These are phyloP conservation scores for Chloroceryle inda DNA, from an alignment of 2,797 vertebrate species.

Conservation along the genomic window DNA sequence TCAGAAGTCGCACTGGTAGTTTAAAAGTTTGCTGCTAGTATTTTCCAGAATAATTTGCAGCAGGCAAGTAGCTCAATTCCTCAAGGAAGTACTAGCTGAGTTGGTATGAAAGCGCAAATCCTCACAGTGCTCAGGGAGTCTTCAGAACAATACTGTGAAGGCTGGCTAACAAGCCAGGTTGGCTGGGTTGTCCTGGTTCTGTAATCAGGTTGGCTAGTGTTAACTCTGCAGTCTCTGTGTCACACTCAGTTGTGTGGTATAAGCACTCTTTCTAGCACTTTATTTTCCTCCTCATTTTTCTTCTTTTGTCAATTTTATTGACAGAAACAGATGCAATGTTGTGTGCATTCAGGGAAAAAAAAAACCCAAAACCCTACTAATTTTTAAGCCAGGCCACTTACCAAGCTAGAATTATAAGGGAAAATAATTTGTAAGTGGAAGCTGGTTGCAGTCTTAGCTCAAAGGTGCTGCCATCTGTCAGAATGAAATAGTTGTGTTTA, in stretches of 20 bases:
- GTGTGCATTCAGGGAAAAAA: background rate
- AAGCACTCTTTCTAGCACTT: background rate
- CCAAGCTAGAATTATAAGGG: background rate
- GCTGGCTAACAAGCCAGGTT: background rate
- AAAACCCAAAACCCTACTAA: fast-evolving
- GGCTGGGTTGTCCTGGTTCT: background rate
- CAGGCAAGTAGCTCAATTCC: background rate
- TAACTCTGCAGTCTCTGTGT: background rate
- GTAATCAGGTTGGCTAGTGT: background rate
- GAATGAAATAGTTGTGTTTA: slow-evolving; percentile 26
- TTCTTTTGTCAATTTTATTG: background rate
- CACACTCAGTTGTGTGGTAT: background rate
- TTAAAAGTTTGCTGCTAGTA: background rate
- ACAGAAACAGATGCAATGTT: background rate
- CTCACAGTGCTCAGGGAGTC: background rate
- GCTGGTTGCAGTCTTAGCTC: background rate
- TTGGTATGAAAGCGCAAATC: background rate
- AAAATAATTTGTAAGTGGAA: slow-evolving; percentile 8
- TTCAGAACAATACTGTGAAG: background rate
- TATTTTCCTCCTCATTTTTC: background rate
- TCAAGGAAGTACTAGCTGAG: background rate
- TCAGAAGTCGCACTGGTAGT: background rate
- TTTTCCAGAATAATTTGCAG: background rate
- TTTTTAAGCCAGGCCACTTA: background rate
- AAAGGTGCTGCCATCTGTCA: background rate